Evolutionary conservation across 1,140 invertebrate species (phyloP).

Genomic region (Chymomyza costata): DNA sequence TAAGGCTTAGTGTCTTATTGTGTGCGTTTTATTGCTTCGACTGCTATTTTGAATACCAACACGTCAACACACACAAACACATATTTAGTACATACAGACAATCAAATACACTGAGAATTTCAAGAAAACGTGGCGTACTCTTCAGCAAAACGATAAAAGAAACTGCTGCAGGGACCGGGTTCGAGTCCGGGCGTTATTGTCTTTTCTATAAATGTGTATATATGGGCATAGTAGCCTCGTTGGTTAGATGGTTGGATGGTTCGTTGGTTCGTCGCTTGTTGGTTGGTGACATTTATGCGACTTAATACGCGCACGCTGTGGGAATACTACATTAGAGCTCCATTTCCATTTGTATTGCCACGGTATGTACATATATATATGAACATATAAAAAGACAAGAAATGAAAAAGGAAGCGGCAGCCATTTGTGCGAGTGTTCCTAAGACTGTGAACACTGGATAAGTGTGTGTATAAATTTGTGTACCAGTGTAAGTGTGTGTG

Average conservation of each 20-base stretch:
- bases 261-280: slow-evolving; percentile 20
- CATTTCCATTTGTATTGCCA: slow-evolving; percentile 51
- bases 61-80: slow-evolving; percentile 30
- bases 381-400: slow-evolving; percentile 20
- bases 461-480: too few relatives aligned
- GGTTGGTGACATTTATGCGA: slow-evolving; percentile 58
- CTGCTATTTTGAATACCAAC: slow-evolving; percentile 70
- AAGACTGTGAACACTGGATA: too few relatives aligned
- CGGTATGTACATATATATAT: slow-evolving; percentile 18
- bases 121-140: too few relatives aligned
- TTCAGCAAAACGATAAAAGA: too few relatives aligned
- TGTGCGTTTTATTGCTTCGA: slow-evolving; percentile 61
- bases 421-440: slow-evolving; percentile 46
- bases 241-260: slow-evolving; percentile 28
- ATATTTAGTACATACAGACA: neutral
- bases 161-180: slow-evolving; percentile 33
- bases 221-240: slow-evolving; percentile 19
- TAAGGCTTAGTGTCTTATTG: slow-evolving; percentile 38
- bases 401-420: slow-evolving; percentile 33
- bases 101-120: too few relatives aligned
- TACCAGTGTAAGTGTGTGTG: too few relatives aligned
- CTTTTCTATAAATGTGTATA: slow-evolving; percentile 13
- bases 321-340: slow-evolving; percentile 64
- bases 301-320: slow-evolving; percentile 60
- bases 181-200: slow-evolving; percentile 36